These are phyloP conservation scores for Ectemnius continuus DNA, from an alignment of 2,888 invertebrate species.

Conservation along the genomic window DNA sequence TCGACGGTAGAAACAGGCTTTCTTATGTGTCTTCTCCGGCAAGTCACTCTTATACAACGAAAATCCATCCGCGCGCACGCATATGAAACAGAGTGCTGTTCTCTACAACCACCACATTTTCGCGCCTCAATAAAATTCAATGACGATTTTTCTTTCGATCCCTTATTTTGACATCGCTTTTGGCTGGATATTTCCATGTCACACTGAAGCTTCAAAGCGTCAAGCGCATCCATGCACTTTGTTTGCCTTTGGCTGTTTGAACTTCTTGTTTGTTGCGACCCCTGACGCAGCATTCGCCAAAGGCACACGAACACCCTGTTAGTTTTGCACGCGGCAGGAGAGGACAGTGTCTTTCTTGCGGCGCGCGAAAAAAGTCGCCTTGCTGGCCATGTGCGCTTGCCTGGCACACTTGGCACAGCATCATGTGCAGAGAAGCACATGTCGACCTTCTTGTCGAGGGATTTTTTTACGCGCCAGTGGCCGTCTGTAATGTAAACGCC, in stretches of 20 bases:
- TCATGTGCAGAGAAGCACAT: constrained; percentile 54
- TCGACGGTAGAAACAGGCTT: not conserved
- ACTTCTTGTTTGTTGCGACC: constrained; percentile 33
- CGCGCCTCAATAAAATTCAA: too few relatives aligned
- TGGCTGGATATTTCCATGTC: too few relatives aligned
- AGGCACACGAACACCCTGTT: constrained; percentile 58
- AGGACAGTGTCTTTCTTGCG: constrained; percentile 40
- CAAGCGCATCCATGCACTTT: constrained; percentile 16
- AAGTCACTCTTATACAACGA: too few relatives aligned
- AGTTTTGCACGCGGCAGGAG: constrained; percentile 58
- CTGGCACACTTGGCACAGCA: constrained; percentile 56
- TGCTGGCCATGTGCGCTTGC: constrained; percentile 59
- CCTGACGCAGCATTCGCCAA: constrained; percentile 45
- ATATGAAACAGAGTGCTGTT: too few relatives aligned
- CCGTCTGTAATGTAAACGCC: constrained; percentile 30
- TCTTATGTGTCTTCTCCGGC: too few relatives aligned
- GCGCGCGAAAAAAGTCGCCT: constrained; percentile 42
- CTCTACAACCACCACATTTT: too few relatives aligned
- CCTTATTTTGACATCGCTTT: too few relatives aligned
- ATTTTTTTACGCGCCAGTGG: constrained; percentile 49
- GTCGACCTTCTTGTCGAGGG: constrained; percentile 49
- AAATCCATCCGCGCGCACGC: too few relatives aligned
- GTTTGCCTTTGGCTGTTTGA: constrained; percentile 6
- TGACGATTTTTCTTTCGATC: too few relatives aligned
- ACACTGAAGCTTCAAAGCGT: not conserved